Evolutionary conservation across 2,797 vertebrate genomes (phyloP).

Genomic region (Alcedo atthis): DNA sequence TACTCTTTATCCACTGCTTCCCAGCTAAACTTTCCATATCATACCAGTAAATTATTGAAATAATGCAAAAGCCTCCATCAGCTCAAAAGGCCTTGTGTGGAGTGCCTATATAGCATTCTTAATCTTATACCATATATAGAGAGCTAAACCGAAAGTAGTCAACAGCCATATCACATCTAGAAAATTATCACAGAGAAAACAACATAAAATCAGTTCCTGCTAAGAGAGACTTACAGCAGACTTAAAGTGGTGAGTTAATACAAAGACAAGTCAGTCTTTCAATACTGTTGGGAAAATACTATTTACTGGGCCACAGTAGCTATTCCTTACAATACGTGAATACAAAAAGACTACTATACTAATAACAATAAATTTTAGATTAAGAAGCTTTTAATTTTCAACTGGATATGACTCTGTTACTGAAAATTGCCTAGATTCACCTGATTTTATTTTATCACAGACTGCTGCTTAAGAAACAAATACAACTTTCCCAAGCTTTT

Average conservation of each 20-base stretch:
- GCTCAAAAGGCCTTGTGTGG: not conserved
- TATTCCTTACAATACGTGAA: not conserved
- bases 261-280: not conserved
- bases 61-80: not conserved
- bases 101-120: not conserved
- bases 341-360: not conserved
- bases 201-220: not conserved
- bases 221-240: not conserved
- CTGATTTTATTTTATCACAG: not conserved
- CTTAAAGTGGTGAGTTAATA: not conserved
- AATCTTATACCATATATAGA: not conserved
- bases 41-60: not conserved
- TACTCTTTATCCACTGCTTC: not conserved
- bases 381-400: not conserved
- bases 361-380: not conserved
- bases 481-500: not conserved
- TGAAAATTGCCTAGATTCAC: not conserved
- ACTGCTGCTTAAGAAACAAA: slow-evolving; percentile 2
- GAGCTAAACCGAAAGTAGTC: not conserved
- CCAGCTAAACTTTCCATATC: not conserved
- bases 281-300: not conserved
- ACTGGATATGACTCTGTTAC: not conserved
- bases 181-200: not conserved
- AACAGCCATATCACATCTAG: not conserved
- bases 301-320: not conserved